Base-by-base conservation (phyloP, 2,797 vertebrate species). In the Sebastes diploproa region DNA sequence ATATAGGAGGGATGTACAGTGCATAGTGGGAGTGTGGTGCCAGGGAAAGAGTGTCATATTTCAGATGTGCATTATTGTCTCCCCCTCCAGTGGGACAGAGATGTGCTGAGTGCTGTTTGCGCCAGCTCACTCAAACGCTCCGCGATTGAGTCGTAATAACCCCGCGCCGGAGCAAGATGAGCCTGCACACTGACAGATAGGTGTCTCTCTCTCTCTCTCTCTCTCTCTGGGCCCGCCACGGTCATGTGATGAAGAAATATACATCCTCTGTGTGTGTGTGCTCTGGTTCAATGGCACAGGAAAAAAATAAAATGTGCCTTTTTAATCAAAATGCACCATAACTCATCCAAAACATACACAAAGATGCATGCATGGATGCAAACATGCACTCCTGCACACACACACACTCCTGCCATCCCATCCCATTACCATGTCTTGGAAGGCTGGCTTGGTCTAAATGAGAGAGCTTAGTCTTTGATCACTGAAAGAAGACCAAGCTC, bases 21-120 rank as follows among this genome's bases (percentile, higher is more conserved):
- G 7, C 68, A 70, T 38, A 42, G 86, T 25, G 46, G 71, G 68
- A 77, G 85, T 59, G 67, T 54, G 50, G 77, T 81, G 85, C 83
- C 78, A 66, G 72, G 84, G 77, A 84, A 70, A 70, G 81, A 87
- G 91, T 93, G 93, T 97, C 96, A 94, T 94, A 94, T 94, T 96
- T 95, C 95, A 95, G 91, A 84, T 86, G 93, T 91, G 93, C 94
- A 91, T 94, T 95, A 93, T 88, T 84, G 27, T 89, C 93, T 92
- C 88, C 55, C 94, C 89, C 93, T 46, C 96, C 92, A 81, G 89
- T 86, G 96, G 96, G 96, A 95, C 90, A 11, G 72, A 61, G 85
- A 85, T 82, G 80, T 63, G 74, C 88, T 88, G 89, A 91, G 92
- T 90, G 90, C 89, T 76, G 87, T 87, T 89, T 83, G 83, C 16